Evolutionary conservation across 1,140 invertebrate species (phyloP).

Genomic region (Pteromalus puparum): DNA sequence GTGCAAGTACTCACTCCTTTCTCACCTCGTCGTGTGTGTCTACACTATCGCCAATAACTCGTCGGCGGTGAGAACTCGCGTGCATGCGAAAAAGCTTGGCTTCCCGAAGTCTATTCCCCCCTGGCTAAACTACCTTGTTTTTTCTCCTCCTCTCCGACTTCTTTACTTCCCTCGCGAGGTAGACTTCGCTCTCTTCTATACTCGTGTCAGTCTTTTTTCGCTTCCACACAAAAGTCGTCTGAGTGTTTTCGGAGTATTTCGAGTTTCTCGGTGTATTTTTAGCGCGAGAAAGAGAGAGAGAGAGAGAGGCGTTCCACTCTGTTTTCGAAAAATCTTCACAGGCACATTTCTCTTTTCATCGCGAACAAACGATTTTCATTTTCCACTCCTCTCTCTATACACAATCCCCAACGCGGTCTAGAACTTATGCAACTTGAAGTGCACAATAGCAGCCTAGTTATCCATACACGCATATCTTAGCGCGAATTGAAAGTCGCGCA

Average conservation of each 20-base stretch:
- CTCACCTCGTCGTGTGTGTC: not conserved
- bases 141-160: not conserved
- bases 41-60: not conserved
- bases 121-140: not conserved
- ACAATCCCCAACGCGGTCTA: too few species aligned
- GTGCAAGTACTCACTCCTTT: not conserved
- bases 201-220: not conserved
- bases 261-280: not conserved
- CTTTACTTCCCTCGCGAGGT: not conserved
- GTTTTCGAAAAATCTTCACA: too few species aligned
- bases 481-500: not conserved
- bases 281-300: too few species aligned
- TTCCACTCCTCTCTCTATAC: too few species aligned
- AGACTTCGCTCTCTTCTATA: not conserved
- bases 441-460: constrained; percentile 2
- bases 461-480: too few species aligned
- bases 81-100: constrained; percentile 25
- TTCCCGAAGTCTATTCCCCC: not conserved
- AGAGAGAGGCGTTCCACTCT: too few species aligned
- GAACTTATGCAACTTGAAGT: not conserved
- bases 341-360: too few species aligned
- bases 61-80: constrained; percentile 5
- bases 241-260: not conserved
- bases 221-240: not conserved
- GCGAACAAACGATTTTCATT: too few species aligned